These are phyloP conservation scores for Geothlypis trichas DNA, from an alignment of 2,113 vertebrate genomes.

Conservation along the genomic window DNA sequence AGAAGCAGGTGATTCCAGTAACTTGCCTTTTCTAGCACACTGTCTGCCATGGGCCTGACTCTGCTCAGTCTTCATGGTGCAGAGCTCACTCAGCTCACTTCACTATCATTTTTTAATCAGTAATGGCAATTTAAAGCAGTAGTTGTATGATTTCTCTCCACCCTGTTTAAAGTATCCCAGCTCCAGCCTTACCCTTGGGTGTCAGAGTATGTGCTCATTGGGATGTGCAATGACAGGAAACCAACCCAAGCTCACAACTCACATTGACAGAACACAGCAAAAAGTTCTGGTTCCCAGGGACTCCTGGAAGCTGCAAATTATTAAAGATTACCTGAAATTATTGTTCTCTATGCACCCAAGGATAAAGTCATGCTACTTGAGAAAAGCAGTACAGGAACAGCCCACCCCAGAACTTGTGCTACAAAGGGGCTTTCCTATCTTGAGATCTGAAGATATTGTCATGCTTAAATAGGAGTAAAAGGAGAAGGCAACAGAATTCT, in stretches of 20 bases:
- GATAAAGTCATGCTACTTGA: not conserved
- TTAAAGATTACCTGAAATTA: conserved; percentile 53
- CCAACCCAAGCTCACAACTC: conserved; percentile 68
- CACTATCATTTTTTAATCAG: conserved; percentile 73
- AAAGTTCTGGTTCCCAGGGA: not conserved
- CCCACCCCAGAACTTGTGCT: conserved; percentile 27
- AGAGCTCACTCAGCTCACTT: not conserved
- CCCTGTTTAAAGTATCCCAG: conserved; percentile 68
- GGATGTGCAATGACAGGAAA: conserved; percentile 80
- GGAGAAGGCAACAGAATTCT: not conserved
- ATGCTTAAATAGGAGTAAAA: not conserved
- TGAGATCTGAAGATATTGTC: not conserved
- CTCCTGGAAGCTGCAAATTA: conserved; percentile 49
- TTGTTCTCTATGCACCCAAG: not conserved
- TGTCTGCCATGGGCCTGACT: not conserved
- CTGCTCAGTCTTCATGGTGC: not conserved
- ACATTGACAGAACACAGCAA: conserved; percentile 34
- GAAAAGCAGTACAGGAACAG: not conserved
- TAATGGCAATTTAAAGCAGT: conserved; percentile 75
- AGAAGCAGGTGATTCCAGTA: not conserved
- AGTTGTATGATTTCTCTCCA: conserved; percentile 66
- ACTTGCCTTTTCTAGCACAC: not conserved
- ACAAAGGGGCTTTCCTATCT: conserved; percentile 1
- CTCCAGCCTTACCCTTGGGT: conserved; percentile 66
- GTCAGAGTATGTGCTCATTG: conserved; percentile 68